phyloP scores from a whole-genome alignment of 2,888 invertebrate genomes.

The Brachypalpus laphriformis region DNA sequence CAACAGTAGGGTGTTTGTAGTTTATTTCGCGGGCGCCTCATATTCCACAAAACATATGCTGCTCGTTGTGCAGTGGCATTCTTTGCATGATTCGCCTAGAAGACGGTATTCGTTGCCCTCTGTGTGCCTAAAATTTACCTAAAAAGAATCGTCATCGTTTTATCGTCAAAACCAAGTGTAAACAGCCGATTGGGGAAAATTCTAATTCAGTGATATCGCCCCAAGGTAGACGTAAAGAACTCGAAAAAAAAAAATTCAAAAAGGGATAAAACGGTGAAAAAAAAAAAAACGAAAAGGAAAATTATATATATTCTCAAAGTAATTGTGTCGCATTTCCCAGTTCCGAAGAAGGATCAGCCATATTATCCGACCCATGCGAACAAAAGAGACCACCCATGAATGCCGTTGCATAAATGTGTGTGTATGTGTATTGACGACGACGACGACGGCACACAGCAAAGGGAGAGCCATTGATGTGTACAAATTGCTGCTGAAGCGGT shows the following conservation, averaged over 20 bases:
- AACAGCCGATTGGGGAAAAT: background rate
- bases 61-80: conserved; percentile 14
- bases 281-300: conserved; percentile 30
- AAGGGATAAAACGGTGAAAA: conserved; percentile 3
- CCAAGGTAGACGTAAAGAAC: background rate
- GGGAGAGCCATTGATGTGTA: conserved; percentile 64
- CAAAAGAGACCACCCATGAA: conserved; percentile 30
- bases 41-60: conserved; percentile 19
- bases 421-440: conserved; percentile 31
- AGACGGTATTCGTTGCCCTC: conserved; percentile 1
- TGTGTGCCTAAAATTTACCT: conserved; percentile 7
- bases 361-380: conserved; percentile 2
- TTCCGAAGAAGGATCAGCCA: conserved; percentile 10
- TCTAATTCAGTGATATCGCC: background rate
- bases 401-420: conserved; percentile 38
- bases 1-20: conserved; percentile 1
- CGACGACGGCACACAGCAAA: conserved; percentile 1
- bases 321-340: conserved; percentile 51
- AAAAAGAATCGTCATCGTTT: background rate
- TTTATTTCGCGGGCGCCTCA: conserved; percentile 33
- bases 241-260: background rate
- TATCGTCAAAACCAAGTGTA: background rate
- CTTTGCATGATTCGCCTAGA: background rate
- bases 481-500: conserved; percentile 60
- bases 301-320: conserved; percentile 32